Evolutionary conservation across 37 sponge, comb jelly and placozoan species (phyloP).

Genomic region (Halisarca cf. caerulea): DNA sequence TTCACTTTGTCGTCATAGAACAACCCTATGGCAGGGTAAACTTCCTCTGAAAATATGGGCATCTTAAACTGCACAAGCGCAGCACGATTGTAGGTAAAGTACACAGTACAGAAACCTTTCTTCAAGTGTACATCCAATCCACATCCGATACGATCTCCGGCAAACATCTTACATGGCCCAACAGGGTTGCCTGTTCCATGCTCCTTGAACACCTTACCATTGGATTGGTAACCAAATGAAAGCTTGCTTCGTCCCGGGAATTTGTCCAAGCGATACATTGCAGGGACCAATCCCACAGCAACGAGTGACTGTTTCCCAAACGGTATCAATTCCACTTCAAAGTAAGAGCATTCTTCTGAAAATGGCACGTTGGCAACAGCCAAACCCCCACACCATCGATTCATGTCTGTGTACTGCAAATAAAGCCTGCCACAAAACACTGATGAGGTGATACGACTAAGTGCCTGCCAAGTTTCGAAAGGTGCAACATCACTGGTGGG

Average conservation of each 20-base stretch:
- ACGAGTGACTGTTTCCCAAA: constrained; percentile 31
- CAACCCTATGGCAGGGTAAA: constrained; percentile 51
- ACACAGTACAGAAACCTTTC: constrained; percentile 42
- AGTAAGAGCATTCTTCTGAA: constrained; percentile 52
- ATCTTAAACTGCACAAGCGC: constrained; percentile 47
- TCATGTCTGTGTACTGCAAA: neutral
- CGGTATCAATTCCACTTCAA: constrained; percentile 46
- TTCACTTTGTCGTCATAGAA: constrained; percentile 38
- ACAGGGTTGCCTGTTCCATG: constrained; percentile 42
- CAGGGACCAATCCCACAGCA: constrained; percentile 54
- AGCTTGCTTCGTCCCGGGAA: constrained; percentile 36
- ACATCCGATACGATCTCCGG: constrained; percentile 61
- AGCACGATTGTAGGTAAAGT: constrained; percentile 71
- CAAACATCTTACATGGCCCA: constrained; percentile 43
- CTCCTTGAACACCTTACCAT: constrained; percentile 48
- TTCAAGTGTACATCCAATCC: constrained; percentile 6
- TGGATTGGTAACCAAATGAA: constrained; percentile 66
- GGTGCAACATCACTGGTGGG: neutral
- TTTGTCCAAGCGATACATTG: constrained; percentile 33
- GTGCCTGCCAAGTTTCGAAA: constrained; percentile 34
- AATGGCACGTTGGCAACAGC: constrained; percentile 41
- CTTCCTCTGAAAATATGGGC: constrained; percentile 13
- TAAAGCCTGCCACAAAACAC: neutral
- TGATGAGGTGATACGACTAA: constrained; percentile 21
- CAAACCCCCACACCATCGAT: constrained; percentile 13